Conservation (phyloP, 1,140 invertebrate genomes). For the Saxidomus purpurata region DNA sequence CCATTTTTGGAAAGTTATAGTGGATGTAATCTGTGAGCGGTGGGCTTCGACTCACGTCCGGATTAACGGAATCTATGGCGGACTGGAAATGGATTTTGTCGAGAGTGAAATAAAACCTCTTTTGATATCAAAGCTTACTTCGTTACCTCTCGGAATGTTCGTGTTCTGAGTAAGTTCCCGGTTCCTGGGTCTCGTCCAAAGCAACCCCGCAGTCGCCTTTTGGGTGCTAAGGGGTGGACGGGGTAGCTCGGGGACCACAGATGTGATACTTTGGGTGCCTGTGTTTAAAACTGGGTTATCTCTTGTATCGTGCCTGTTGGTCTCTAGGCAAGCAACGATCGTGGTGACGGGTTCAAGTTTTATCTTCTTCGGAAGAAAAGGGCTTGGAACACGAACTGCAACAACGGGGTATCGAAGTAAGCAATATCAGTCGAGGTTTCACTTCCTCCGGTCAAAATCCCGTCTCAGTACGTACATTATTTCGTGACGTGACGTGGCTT, state of each 20-base stretch:
- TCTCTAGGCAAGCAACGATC: neutral
- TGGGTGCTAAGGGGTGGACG: slow-evolving; percentile 40
- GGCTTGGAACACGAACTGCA: neutral
- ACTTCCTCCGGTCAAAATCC: neutral
- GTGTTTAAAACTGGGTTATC: slow-evolving; percentile 6
- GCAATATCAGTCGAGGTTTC: neutral
- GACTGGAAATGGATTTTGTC: slow-evolving; percentile 66
- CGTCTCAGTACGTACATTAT: neutral
- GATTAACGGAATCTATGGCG: slow-evolving; percentile 39
- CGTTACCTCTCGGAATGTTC: slow-evolving; percentile 62
- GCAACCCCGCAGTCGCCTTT: slow-evolving; percentile 54
- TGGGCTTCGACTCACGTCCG: slow-evolving; percentile 41
- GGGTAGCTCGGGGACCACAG: slow-evolving; percentile 63
- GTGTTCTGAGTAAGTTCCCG: slow-evolving; percentile 61
- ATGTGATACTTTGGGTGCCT: slow-evolving; percentile 33
- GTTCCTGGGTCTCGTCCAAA: slow-evolving; percentile 58
- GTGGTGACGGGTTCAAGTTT: neutral
- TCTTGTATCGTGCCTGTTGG: slow-evolving; percentile 31
- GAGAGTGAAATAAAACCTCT: slow-evolving; percentile 2
- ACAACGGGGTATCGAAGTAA: neutral
- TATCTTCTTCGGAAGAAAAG: too few species aligned
- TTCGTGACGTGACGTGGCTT: neutral
- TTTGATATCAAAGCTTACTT: slow-evolving; percentile 56
- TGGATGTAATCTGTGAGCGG: slow-evolving; percentile 42
- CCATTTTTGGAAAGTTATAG: too few species aligned